Percentiles rank a stretch among this genome's conserved stretches.
These are phyloP conservation scores for Amphiura filiformis DNA, from an alignment of 35 echinoderm and acorn worm species.

Conservation along the genomic window DNA sequence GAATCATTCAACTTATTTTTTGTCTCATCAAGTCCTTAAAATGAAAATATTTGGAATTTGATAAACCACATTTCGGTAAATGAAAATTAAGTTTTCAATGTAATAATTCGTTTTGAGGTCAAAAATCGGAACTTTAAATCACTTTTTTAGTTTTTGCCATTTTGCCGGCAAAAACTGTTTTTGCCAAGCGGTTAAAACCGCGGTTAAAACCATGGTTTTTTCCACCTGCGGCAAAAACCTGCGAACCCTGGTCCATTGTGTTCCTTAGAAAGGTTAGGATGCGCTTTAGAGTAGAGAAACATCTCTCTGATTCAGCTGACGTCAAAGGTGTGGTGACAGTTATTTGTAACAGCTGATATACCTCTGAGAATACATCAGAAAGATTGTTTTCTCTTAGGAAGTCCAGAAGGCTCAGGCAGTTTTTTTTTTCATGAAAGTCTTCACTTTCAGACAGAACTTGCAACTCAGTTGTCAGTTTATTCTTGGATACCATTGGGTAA, in stretches of 20 bases:
- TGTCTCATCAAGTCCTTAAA: no score
- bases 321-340: not conserved
- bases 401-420: not conserved
- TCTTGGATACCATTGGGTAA: not conserved
- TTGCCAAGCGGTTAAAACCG: no score
- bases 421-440: not conserved
- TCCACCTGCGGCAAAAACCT: no score
- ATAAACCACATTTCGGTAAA: no score
- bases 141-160: no score
- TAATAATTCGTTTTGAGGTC: no score
- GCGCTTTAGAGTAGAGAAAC: not conserved
- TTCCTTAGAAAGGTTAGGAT: not conserved
- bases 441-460: not conserved
- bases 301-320: not conserved
- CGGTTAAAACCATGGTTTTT: no score
- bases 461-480: not conserved
- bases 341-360: not conserved
- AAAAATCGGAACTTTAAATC: no score
- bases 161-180: no score
- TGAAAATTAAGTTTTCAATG: no score
- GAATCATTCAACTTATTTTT: no score
- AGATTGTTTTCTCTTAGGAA: not conserved
- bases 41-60: no score
- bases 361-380: not conserved
- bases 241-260: not conserved